phyloP scores from a whole-genome alignment of 2,797 vertebrate species.

The Astyanax mexicanus region DNA sequence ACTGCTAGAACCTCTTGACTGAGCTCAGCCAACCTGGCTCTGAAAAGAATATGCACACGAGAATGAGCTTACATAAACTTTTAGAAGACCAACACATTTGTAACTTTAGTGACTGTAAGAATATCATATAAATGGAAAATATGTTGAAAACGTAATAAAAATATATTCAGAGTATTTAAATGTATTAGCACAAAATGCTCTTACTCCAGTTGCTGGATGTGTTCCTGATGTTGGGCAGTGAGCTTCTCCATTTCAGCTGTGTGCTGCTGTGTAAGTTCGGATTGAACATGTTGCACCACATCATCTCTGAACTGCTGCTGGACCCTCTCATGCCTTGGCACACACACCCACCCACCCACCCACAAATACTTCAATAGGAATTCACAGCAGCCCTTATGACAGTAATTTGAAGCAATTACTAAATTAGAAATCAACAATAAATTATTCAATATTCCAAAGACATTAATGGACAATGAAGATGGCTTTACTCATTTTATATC shows the following conservation, averaged over 20 bases:
- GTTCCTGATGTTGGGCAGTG: slow-evolving; percentile 77
- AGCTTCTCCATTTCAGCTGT: slow-evolving; percentile 78
- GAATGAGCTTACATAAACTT: not conserved
- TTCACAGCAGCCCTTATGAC: no score
- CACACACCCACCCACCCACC: slow-evolving; percentile 18
- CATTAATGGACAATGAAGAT: not conserved
- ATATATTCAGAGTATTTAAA: not conserved
- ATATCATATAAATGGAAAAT: not conserved
- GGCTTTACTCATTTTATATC: not conserved
- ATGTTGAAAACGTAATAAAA: not conserved
- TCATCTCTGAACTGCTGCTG: slow-evolving; percentile 92
- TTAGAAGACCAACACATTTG: not conserved
- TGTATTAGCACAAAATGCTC: slow-evolving; percentile 40
- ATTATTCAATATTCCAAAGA: no score
- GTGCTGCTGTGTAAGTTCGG: slow-evolving; percentile 81
- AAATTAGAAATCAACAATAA: no score
- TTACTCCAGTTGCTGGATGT: slow-evolving; percentile 82
- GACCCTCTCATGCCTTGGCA: slow-evolving; percentile 84
- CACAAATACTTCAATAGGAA: not conserved
- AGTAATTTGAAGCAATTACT: no score
- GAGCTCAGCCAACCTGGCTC: slow-evolving; percentile 81
- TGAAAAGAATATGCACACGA: slow-evolving; percentile 59
- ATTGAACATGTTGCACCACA: slow-evolving; percentile 83
- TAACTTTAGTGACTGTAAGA: not conserved
- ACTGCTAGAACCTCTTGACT: slow-evolving; percentile 85